Evolutionary conservation across 2,888 invertebrate genomes (phyloP).

Genomic region (Catocala nupta): DNA sequence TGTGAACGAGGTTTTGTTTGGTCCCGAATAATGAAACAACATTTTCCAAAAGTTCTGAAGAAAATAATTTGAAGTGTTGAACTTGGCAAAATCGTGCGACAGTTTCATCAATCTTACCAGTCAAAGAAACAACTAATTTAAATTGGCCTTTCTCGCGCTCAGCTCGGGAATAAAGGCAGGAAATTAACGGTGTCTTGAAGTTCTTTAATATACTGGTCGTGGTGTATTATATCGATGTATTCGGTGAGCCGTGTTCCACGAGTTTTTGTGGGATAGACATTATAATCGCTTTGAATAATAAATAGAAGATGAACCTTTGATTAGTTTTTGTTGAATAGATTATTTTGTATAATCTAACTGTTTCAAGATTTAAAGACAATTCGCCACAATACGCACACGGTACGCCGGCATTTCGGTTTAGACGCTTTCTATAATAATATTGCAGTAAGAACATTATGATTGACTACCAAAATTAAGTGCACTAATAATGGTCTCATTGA

Average conservation of each 20-base stretch:
- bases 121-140: conserved; percentile 63
- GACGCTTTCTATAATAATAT: too few species aligned
- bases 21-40: conserved; percentile 35
- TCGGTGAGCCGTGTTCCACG: conserved; percentile 13
- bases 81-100: conserved; percentile 54
- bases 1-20: conserved; percentile 32
- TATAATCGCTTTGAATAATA: conserved; percentile 9
- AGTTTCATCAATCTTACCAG: conserved; percentile 64
- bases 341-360: conserved; percentile 13
- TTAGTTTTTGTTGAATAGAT: background rate
- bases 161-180: conserved; percentile 48
- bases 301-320: background rate
- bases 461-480: too few species aligned
- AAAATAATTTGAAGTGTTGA: conserved; percentile 48
- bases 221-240: conserved; percentile 26
- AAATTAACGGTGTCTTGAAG: conserved; percentile 59
- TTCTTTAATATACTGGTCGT: conserved; percentile 58
- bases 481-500: too few species aligned
- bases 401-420: too few species aligned
- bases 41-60: conserved; percentile 38
- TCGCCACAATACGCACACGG: too few species aligned
- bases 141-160: conserved; percentile 52
- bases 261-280: conserved; percentile 5
- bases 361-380: too few species aligned
- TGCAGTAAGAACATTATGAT: too few species aligned